Evolutionary conservation across 2,888 invertebrate genomes (phyloP).

Genomic region (Schizaphis graminum): DNA sequence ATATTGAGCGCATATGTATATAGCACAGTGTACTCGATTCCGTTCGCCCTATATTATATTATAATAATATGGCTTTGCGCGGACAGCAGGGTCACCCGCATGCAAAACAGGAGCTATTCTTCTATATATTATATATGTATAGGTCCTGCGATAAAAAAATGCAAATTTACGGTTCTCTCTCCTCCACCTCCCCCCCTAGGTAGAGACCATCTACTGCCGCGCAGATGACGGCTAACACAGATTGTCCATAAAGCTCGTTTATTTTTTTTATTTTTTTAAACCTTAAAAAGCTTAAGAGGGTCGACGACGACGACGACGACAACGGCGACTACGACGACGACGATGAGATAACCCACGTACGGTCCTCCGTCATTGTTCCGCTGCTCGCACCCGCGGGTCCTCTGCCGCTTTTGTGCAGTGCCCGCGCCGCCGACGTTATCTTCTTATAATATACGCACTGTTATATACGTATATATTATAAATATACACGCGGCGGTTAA

Average conservation of each 20-base stretch:
- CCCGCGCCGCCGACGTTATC: slow-evolving; percentile 50
- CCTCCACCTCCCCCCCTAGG: not conserved
- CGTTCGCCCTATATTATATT: not conserved
- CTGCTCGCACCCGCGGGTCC: slow-evolving; percentile 31
- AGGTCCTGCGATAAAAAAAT: slow-evolving; percentile 54
- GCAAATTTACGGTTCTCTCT: slow-evolving; percentile 42
- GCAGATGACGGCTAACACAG: slow-evolving; percentile 65
- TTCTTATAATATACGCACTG: slow-evolving; percentile 23
- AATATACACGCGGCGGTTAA: slow-evolving; percentile 14
- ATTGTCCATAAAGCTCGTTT: slow-evolving; percentile 64
- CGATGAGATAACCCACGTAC: slow-evolving; percentile 63
- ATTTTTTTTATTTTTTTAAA: slow-evolving; percentile 40
- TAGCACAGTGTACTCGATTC: not conserved
- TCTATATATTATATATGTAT: not conserved
- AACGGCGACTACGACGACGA: slow-evolving; percentile 22
- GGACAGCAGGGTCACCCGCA: slow-evolving; percentile 39
- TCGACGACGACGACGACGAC: slow-evolving; percentile 46
- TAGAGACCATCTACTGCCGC: slow-evolving; percentile 12
- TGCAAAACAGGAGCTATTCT: slow-evolving; percentile 49
- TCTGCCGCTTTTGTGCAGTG: slow-evolving; percentile 53
- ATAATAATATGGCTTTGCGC: not conserved
- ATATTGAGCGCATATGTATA: not conserved
- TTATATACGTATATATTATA: slow-evolving; percentile 4
- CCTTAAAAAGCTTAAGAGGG: slow-evolving; percentile 65
- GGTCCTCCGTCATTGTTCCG: slow-evolving; percentile 47